A percentile compares a stretch with the other conserved stretches of the same genome.
phyloP scores from a whole-genome alignment of 2,113 vertebrate species.

The Chaenocephalus aceratus region DNA sequence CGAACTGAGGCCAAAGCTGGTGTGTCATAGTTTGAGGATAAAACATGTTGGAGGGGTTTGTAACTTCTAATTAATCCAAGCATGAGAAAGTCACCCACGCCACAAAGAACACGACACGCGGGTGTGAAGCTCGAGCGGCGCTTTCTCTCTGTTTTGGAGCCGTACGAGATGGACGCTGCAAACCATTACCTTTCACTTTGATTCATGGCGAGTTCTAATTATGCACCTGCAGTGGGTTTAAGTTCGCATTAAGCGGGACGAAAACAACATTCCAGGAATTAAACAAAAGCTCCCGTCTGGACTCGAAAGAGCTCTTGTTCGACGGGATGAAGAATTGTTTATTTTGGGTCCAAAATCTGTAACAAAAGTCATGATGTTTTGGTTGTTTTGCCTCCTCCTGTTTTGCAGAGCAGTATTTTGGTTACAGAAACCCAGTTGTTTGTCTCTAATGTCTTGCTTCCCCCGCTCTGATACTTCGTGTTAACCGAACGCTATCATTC shows the following conservation, averaged over 20 bases:
- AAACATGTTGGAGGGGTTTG: conserved; percentile 15
- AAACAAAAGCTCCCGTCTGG: neutral
- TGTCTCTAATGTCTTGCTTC: neutral
- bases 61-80: conserved; percentile 25
- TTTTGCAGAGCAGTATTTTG: conserved; percentile 7
- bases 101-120: conserved; percentile 38
- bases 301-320: neutral
- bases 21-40: conserved; percentile 32
- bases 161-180: neutral
- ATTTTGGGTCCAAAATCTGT: conserved; percentile 1
- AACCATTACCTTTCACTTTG: conserved; percentile 24
- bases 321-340: neutral
- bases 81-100: conserved; percentile 28
- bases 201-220: conserved; percentile 16
- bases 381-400: conserved; percentile 14
- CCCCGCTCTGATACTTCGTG: conserved; percentile 1
- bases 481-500: neutral
- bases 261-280: conserved; percentile 52
- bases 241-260: conserved; percentile 1
- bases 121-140: conserved; percentile 31
- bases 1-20: conserved; percentile 33
- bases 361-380: neutral
- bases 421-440: conserved; percentile 11
- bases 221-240: neutral
- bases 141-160: conserved; percentile 8